Evolutionary conservation across 2,888 invertebrate species (phyloP).

Genomic region (Nycteola revayana): DNA sequence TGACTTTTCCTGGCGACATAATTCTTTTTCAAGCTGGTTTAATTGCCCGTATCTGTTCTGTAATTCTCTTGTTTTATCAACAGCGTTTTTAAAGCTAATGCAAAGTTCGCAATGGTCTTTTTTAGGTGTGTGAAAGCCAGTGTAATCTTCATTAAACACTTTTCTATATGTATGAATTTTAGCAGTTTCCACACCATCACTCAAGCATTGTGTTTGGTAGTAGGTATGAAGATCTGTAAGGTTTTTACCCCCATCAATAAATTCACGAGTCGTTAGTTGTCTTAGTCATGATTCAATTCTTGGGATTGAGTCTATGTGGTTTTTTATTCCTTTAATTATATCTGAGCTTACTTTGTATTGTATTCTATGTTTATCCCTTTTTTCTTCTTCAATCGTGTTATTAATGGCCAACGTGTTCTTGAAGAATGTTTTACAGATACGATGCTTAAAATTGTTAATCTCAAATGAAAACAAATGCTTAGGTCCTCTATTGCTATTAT

Average conservation of each 20-base stretch:
- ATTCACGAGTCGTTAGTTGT: slow-evolving; percentile 16
- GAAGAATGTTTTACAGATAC: slow-evolving; percentile 23
- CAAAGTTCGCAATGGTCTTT: slow-evolving; percentile 13
- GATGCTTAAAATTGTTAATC: slow-evolving; percentile 27
- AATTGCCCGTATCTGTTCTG: slow-evolving; percentile 10
- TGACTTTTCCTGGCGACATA: slow-evolving; percentile 13
- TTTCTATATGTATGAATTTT: slow-evolving; percentile 6
- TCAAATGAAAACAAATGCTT: slow-evolving; percentile 23
- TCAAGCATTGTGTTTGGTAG: slow-evolving; percentile 7
- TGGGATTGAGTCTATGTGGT: slow-evolving; percentile 21
- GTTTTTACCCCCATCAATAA: slow-evolving; percentile 20
- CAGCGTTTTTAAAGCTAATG: slow-evolving; percentile 12
- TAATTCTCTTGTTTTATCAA: slow-evolving; percentile 8
- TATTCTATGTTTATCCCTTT: slow-evolving; percentile 21
- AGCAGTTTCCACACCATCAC: slow-evolving; percentile 6
- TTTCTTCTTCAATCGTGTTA: slow-evolving; percentile 23
- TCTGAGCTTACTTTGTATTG: slow-evolving; percentile 9
- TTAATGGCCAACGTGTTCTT: slow-evolving; percentile 23
- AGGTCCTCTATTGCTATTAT: slow-evolving; percentile 14
- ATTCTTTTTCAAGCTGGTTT: slow-evolving; percentile 17
- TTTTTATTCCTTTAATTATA: slow-evolving; percentile 12
- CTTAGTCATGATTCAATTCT: slow-evolving; percentile 22
- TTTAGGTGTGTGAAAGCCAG: slow-evolving; percentile 13
- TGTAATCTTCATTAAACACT: slow-evolving; percentile 13
- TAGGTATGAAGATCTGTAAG: slow-evolving; percentile 15